Base-by-base conservation (phyloP, 2,113 vertebrate species). In the Alexandromys fortis region DNA sequence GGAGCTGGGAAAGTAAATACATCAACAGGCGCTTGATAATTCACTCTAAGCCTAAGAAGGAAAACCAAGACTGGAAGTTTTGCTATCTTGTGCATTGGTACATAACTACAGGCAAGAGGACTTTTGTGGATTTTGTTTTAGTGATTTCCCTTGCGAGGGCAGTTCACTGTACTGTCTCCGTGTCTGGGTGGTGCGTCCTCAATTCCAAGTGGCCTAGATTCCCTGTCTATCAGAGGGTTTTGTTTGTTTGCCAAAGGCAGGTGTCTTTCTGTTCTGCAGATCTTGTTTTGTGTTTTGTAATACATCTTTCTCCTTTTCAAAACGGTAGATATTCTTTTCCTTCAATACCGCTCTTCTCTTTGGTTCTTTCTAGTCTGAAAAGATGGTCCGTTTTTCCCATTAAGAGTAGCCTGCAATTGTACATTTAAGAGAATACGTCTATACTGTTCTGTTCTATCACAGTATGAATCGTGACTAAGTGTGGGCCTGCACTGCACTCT, bases 161-260 rank as follows among this genome's bases (percentile, higher is more conserved):
- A 83, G 33, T 92, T 82, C 35, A 86, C 38, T 92, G 24, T 79
- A 24, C 35, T 81, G n/a, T 86, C 14, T 85, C 10, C 16, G 30
- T 89, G 89, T 89, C 70, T 95, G 7, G 76, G 33, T 67, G 30
- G 3, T 75, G 14, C 11, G 83, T 58, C 78, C 73, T 92, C 63
- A 49, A 16, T 85, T 96, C 55, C 88, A 52, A 86, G 67, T 94
- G 76, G 16, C 81, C 28, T 92, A 65, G 61, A 92, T 26, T 94
- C 52, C 42, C 49, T 52, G 16, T 47, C n/a, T 38, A 3, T 42
- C 45, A 45, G 17, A 38, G 82, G n/a, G 58, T 61, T 76, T 61
- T 89, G 49, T 89, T 52, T 87, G 65, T 49, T 73, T 75, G 42
- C 85, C 91, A 38, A 70, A 65, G 58, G 75, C 7, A 77, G 26